Conservation (phyloP, 2,888 invertebrate genomes). For the Platycheirus albimanus region DNA sequence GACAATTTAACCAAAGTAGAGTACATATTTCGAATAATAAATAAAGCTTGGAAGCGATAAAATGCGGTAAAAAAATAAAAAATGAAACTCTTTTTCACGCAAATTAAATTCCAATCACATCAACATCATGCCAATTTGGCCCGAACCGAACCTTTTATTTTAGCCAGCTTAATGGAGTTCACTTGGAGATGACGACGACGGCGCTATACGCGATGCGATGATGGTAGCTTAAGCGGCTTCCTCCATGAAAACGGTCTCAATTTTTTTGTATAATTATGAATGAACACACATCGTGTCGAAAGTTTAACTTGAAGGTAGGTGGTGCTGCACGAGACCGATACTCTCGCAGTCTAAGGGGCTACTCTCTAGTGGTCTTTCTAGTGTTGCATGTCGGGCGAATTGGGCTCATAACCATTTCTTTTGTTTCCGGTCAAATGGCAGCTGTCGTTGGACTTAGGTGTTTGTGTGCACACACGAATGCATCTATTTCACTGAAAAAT, state of each 20-base stretch:
- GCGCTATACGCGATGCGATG: neutral
- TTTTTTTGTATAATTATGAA: slow-evolving; percentile 37
- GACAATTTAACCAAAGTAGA: slow-evolving; percentile 56
- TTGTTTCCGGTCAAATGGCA: neutral
- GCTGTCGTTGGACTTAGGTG: too few species aligned
- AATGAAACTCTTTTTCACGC: slow-evolving; percentile 67
- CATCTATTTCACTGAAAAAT: slow-evolving; percentile 1
- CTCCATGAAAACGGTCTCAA: slow-evolving; percentile 38
- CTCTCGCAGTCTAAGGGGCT: too few species aligned
- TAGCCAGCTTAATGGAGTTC: slow-evolving; percentile 21
- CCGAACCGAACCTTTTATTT: slow-evolving; percentile 44
- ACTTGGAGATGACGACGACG: neutral
- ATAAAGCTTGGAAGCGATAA: slow-evolving; percentile 50
- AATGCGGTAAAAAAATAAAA: slow-evolving; percentile 43
- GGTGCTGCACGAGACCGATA: neutral
- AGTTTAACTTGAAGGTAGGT: neutral
- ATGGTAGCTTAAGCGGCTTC: neutral
- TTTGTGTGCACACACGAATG: too few species aligned
- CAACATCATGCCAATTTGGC: slow-evolving; percentile 62
- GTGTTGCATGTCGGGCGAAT: too few species aligned
- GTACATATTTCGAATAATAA: slow-evolving; percentile 40
- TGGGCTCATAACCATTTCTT: neutral
- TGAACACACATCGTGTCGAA: slow-evolving; percentile 11
- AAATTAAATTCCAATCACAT: slow-evolving; percentile 73
- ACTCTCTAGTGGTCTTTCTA: too few species aligned